These are phyloP conservation scores for Lerema accius DNA, from an alignment of 1,140 invertebrate species.

Conservation along the genomic window DNA sequence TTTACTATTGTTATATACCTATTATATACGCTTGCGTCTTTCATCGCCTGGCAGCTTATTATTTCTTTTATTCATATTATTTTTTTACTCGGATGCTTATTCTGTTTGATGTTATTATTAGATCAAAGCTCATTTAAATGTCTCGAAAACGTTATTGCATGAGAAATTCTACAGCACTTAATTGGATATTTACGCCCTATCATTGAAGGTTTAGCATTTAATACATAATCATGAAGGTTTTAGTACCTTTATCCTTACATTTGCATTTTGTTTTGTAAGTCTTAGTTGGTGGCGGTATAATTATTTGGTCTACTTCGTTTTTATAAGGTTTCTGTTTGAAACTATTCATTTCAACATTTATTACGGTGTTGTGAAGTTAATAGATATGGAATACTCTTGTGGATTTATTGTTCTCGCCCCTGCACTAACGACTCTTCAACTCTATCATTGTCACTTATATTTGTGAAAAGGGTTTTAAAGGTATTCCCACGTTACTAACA, in stretches of 20 bases:
- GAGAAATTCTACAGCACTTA: neutral
- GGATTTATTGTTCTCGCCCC: neutral
- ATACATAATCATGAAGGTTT: conserved; percentile 4
- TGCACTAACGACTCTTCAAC: neutral
- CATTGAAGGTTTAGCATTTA: neutral
- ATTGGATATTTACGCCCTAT: neutral
- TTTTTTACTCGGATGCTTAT: no score
- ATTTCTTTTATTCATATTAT: neutral
- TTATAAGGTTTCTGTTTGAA: neutral
- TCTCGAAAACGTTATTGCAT: neutral
- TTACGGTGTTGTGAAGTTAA: neutral
- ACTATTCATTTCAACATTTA: neutral
- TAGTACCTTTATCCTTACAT: conserved; percentile 4
- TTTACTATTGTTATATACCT: neutral
- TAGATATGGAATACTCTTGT: neutral
- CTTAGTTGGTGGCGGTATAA: neutral
- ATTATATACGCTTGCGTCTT: no score
- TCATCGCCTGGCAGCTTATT: no score
- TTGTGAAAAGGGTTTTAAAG: neutral
- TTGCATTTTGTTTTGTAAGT: neutral
- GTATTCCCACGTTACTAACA: neutral
- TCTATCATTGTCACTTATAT: conserved; percentile 1
- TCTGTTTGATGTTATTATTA: no score
- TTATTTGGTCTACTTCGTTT: neutral
- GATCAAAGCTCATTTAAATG: neutral